Percentiles rank a stretch among this genome's conserved stretches.
Conservation (phyloP, 1,140 invertebrate species). For the Ptiloglossa arizonensis region DNA sequence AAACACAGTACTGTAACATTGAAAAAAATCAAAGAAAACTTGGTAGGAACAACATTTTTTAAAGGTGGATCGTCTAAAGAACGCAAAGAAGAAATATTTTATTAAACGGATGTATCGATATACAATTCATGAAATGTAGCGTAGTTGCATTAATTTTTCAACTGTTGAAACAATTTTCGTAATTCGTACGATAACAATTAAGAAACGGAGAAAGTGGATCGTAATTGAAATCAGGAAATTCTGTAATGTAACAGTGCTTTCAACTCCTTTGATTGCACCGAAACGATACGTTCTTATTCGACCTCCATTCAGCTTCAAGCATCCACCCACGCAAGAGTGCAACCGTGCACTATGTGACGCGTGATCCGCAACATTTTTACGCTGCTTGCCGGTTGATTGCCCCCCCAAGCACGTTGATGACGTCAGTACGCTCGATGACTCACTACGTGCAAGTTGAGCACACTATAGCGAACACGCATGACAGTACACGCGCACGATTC, state of each 20-base stretch:
- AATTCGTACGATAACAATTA: too few species aligned
- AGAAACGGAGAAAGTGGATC: too few species aligned
- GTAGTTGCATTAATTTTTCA: too few species aligned
- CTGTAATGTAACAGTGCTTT: neutral
- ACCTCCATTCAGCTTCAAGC: slow-evolving; percentile 31
- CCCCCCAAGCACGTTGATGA: slow-evolving; percentile 61
- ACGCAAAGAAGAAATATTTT: too few species aligned
- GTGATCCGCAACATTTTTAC: slow-evolving; percentile 64
- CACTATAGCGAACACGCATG: slow-evolving; percentile 30
- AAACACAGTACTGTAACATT: too few species aligned
- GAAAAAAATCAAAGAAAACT: too few species aligned
- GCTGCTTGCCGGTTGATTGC: slow-evolving; percentile 68
- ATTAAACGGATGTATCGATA: too few species aligned
- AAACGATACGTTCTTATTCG: slow-evolving; percentile 17
- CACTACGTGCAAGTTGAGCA: slow-evolving; percentile 42
- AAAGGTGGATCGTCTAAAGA: too few species aligned
- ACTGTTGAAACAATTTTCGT: too few species aligned
- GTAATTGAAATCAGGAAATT: neutral
- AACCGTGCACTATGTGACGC: slow-evolving; percentile 47
- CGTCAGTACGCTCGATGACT: slow-evolving; percentile 61
- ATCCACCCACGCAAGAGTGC: slow-evolving; percentile 48
- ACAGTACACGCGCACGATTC: slow-evolving; percentile 40
- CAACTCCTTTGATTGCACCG: slow-evolving; percentile 3
- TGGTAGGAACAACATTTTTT: too few species aligned
- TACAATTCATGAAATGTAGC: too few species aligned